Evolutionary conservation across 2,888 invertebrate species (phyloP).

Genomic region (Sphaerophoria rueppellii): DNA sequence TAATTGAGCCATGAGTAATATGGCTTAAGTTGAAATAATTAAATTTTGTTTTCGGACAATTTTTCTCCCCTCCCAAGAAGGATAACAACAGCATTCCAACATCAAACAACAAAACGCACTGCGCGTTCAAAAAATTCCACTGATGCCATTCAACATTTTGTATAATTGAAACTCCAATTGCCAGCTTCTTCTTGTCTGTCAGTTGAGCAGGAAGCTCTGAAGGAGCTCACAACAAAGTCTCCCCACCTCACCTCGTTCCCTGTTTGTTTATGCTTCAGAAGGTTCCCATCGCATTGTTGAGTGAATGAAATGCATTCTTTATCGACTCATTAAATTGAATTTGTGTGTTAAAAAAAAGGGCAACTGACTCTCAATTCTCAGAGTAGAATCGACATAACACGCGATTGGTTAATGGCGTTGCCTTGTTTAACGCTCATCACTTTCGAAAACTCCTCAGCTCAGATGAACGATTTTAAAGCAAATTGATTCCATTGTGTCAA

Average conservation of each 20-base stretch:
- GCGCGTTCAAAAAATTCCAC: constrained; percentile 19
- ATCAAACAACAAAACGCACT: neutral
- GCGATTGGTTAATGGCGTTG: constrained; percentile 50
- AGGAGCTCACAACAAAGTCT: neutral
- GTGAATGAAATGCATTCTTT: constrained; percentile 58
- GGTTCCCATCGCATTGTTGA: neutral
- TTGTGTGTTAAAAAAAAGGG: constrained; percentile 38
- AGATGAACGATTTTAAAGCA: constrained; percentile 9
- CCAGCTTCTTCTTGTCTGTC: neutral
- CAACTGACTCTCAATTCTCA: neutral
- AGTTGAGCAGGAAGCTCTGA: too few species aligned
- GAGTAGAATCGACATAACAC: constrained; percentile 28
- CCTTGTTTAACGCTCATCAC: constrained; percentile 48
- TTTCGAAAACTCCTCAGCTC: constrained; percentile 14
- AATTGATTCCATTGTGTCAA: constrained; percentile 65
- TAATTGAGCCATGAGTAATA: constrained; percentile 61
- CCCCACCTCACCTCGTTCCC: too few species aligned
- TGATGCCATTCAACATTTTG: constrained; percentile 13
- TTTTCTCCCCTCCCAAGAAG: constrained; percentile 30
- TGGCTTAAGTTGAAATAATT: constrained; percentile 55
- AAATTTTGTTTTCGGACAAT: constrained; percentile 47
- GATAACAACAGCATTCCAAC: constrained; percentile 22
- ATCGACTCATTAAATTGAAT: constrained; percentile 70
- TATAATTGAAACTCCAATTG: constrained; percentile 29
- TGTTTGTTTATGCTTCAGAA: too few species aligned